phyloP scores from a whole-genome alignment of 2,888 invertebrate genomes.

The Lasioglossum pauxillum region DNA sequence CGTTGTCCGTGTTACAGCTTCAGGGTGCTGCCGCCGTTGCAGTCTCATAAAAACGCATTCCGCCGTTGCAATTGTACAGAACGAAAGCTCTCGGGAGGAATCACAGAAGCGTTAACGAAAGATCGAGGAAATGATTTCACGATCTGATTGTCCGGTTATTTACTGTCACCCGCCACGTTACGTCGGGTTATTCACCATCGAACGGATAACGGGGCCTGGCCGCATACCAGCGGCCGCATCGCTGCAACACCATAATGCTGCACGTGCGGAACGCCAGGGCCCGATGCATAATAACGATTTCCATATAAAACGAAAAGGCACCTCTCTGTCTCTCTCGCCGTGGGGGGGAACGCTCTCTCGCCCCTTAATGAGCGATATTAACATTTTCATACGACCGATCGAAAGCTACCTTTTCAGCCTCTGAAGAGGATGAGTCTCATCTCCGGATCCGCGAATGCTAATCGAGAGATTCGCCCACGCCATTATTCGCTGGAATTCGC shows the following conservation, averaged over 20 bases:
- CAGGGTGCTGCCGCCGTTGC: neutral
- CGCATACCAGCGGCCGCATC: constrained; percentile 71
- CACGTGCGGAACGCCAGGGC: constrained; percentile 68
- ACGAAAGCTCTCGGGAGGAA: constrained; percentile 46
- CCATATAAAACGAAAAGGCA: constrained; percentile 69
- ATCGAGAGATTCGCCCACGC: neutral
- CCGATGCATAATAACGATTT: constrained; percentile 74
- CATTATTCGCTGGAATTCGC: neutral
- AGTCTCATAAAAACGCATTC: constrained; percentile 28
- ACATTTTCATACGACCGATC: constrained; percentile 60
- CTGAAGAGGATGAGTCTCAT: constrained; percentile 2
- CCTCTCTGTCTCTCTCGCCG: neutral
- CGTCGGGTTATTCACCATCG: constrained; percentile 77
- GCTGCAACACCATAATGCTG: constrained; percentile 67
- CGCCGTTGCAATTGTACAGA: constrained; percentile 45
- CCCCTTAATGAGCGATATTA: constrained; percentile 70
- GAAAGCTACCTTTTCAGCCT: constrained; percentile 21
- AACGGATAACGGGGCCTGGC: constrained; percentile 76
- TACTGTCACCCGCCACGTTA: constrained; percentile 73
- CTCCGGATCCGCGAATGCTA: neutral
- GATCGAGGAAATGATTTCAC: constrained; percentile 59
- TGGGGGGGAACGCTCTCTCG: constrained; percentile 27
- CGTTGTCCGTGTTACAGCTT: neutral
- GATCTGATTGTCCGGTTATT: constrained; percentile 67
- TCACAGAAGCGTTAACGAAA: constrained; percentile 61